Base-by-base conservation (phyloP, 2,797 vertebrate species). In the Brotula barbata region DNA sequence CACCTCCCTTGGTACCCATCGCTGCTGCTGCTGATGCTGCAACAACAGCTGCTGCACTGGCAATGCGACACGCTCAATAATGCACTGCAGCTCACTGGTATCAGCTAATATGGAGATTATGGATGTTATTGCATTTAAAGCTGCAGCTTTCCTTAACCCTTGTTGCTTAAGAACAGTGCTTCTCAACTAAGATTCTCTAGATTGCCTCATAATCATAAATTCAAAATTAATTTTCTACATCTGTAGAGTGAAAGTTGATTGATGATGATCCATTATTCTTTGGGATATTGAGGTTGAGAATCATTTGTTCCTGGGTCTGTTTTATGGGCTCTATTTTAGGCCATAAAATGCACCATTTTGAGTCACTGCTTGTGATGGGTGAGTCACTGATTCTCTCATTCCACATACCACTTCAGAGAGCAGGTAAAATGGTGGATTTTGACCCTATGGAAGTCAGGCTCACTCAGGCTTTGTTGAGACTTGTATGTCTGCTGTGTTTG, bases 11-110 rank as follows among this genome's bases (percentile, higher is more conserved):
- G 31, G 31, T 59, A 37, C 40, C 23, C 46, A 40, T 74, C 59
- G 31, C 54, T 71, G 47, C 54, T 51, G 59, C 59, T 61, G 65
- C 72, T 61, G 59, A 40, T 72, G 62, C 71, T 75, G 72, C 68
- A 64, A 62, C 51, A 37, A 60, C 65, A 51, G 69, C 68, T 73
- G 73, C 80, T 78, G 80, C 79, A 64, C 53, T 73, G 60, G 58
- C 75, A 82, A 80, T 81, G 82, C 64, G 45, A 71, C 77, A 68
- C n/a, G 64, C 23, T 70, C 73, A 73, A 55, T 73, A 54, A 70
- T 51, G 69, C 69, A 65, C 63, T 73, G 76, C 77, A 78, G 75
- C 71, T 44, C 41, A 61, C 55, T 49, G 40, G 19, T 58, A 60
- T 68, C 66, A 64, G 73, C 73, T 71, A 50, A 42, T 60, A 54